Base-by-base conservation (phyloP, 2,888 invertebrate species). In the Coleophora flavipennella region DNA sequence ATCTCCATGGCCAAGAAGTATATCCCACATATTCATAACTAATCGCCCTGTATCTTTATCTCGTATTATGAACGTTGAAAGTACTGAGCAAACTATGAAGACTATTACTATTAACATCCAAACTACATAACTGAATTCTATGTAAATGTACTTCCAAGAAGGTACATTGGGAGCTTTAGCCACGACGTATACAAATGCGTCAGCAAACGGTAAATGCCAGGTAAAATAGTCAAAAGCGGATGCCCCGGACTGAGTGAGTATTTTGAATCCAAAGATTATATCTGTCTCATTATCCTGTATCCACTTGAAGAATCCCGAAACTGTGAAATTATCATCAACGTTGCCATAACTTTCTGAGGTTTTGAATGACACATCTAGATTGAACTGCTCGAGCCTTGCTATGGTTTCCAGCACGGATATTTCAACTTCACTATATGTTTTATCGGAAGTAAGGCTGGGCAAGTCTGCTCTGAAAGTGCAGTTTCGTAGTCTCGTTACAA, bases 381-480 rank as follows among this genome's bases (percentile, higher is more conserved):
- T 20, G 6, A 20, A 20, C 3, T 20, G 20, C 6, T 20, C 20
- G 3, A 20, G 20, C 20, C 20, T 4, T 4, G 3, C 20, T 20
- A 20, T 4, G 6, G 20, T 20, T 20, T 20, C 20, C 20, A 20
- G 20, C 20, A 20, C 3, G 20, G 6, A 20, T 20, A 20, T 20
- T 20, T 20, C 20, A 6, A 6, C 3, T 20, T 6, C 6, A 6
- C 3, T 4, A 6, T 6, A 6, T 6, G 6, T 3, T 3, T 20
- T 20, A 4, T 4, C 3, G 6, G 20, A 20, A 4, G 20, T 6
- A 4, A 20, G 3, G 20, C 3, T 4, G 20, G 20, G 20, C 0
- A 59, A 41, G 1, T 55, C 51, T 1, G 60, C 60, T 26, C 45
- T 60, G 13, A 77, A 50, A 1, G 60, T 63, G 43, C 77, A 78